Evolutionary conservation across 2,888 invertebrate genomes (phyloP), one percentile per base, ranked within the genome.

Genomic region (Azorinus chamasolen): DNA sequence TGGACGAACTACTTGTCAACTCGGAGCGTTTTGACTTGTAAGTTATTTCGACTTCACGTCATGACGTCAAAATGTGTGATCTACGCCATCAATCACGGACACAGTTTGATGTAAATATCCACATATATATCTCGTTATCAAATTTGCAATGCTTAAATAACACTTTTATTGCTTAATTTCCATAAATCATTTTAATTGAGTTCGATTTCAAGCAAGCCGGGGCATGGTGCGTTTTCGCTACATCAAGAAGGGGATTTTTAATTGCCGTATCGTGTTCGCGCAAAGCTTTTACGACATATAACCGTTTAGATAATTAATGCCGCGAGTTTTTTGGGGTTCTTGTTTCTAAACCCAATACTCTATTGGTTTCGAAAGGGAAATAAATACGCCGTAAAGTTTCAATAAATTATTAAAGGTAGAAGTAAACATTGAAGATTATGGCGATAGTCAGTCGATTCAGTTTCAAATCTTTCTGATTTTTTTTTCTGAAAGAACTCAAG

Each of bases 141-240:
- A 64, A 72, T 77, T 68, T 37, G 77, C 58, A 59, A 63, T 57
- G 68, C 71, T 55, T 62, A 46, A 27, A 18, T 63, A 68, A 54
- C 71, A 50, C 24, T 64, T 70, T 68, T 77, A 63, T 59, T 51
- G 51, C 63, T 66, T 54, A 22, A 68, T 71, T 68, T 71, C 58
- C 77, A 77, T 72, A 71, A 48, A 58, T 77, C 54, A 72, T 77
- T 68, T 71, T 66, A 59, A 70, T 59, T 58, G 54, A 43, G 37
- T 64, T 57, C 57, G 55, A 73, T 50, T 57, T 57, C 45, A 32
- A 32, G 32, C 32, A 32, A 32, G 32, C 32, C 10, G 32, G 4
- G 10, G 32, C 32, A 32, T 32, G 32, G 10, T 32, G 32, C 32
- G 32, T 32, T 32, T 32, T 32, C 32, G 32, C 32, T 6, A 10